Conservation (phyloP, 2,888 invertebrate genomes). For the Agriopis marginaria region DNA sequence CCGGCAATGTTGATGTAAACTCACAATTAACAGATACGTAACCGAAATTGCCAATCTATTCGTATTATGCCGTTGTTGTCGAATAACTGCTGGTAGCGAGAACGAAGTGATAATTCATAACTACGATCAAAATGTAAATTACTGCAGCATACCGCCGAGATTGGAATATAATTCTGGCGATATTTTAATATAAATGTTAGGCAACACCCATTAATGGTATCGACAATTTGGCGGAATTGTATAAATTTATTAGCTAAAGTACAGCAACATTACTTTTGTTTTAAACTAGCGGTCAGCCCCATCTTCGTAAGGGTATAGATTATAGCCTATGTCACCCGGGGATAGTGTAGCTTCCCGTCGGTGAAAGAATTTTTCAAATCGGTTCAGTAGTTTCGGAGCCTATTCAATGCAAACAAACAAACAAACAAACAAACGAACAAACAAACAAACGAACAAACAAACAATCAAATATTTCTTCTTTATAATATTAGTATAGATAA, state of each 20-base stretch:
- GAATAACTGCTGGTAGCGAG: constrained; percentile 37
- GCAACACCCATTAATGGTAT: constrained; percentile 31
- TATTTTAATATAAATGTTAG: constrained; percentile 33
- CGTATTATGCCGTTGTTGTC: constrained; percentile 57
- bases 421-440: too few species aligned
- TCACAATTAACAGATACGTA: constrained; percentile 71
- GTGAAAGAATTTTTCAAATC: too few species aligned
- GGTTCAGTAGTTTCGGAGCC: too few species aligned
- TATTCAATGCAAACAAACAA: too few species aligned
- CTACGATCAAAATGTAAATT: constrained; percentile 43
- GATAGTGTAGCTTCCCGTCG: too few species aligned
- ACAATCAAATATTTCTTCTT: too few species aligned
- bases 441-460: too few species aligned
- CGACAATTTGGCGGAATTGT: constrained; percentile 32
- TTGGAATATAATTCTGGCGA: constrained; percentile 34
- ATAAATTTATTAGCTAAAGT: constrained; percentile 10
- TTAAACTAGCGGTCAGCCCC: too few species aligned
- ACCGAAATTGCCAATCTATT: constrained; percentile 73
- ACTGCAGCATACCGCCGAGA: constrained; percentile 38
- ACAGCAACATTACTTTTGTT: background rate
- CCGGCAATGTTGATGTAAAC: constrained; percentile 71
- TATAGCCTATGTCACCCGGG: too few species aligned
- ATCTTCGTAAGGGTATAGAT: too few species aligned
- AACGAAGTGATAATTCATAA: constrained; percentile 34
- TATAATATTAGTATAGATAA: too few species aligned